A percentile compares a stretch with the other conserved stretches of the same genome.
These are phyloP conservation scores for Eubasilissa regina DNA, from an alignment of 1,140 invertebrate species.

Conservation along the genomic window DNA sequence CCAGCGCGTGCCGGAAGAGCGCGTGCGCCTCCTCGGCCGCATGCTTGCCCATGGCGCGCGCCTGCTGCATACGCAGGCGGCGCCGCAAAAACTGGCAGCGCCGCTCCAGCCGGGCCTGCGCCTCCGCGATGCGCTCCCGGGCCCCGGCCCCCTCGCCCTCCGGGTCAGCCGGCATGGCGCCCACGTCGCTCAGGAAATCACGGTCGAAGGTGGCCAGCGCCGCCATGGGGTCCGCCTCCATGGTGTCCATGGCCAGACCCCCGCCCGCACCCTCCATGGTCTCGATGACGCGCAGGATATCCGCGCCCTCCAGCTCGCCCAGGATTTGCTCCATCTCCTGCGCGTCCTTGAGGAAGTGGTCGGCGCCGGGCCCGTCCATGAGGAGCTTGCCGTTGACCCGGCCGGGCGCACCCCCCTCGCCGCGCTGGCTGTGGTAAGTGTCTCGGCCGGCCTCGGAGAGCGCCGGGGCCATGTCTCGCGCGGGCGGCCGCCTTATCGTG, in stretches of 20 bases:
- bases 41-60: slow-evolving; percentile 81
- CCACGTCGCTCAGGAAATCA: slow-evolving; percentile 73
- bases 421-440: slow-evolving; percentile 59
- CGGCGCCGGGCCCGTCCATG: slow-evolving; percentile 76
- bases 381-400: slow-evolving; percentile 62
- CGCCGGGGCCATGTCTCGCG: slow-evolving; percentile 73
- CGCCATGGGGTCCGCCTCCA: slow-evolving; percentile 71
- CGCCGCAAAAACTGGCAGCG: slow-evolving; percentile 81
- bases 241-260: slow-evolving; percentile 76
- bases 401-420: slow-evolving; percentile 67
- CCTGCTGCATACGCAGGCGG: slow-evolving; percentile 83
- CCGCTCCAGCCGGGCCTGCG: slow-evolving; percentile 78
- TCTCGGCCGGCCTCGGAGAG: slow-evolving; percentile 69
- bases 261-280: slow-evolving; percentile 75
- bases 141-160: slow-evolving; percentile 63
- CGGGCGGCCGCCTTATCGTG: slow-evolving; percentile 63
- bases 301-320: slow-evolving; percentile 74
- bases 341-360: slow-evolving; percentile 68
- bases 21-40: slow-evolving; percentile 82
- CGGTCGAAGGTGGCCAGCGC: slow-evolving; percentile 73
- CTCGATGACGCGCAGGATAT: slow-evolving; percentile 78
- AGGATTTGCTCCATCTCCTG: slow-evolving; percentile 75
- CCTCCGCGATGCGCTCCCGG: slow-evolving; percentile 66
- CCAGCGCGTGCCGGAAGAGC: slow-evolving; percentile 63
- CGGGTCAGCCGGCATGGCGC: slow-evolving; percentile 63